phyloP scores from a whole-genome alignment of 1,140 invertebrate genomes.

The Bactericera cockerelli region DNA sequence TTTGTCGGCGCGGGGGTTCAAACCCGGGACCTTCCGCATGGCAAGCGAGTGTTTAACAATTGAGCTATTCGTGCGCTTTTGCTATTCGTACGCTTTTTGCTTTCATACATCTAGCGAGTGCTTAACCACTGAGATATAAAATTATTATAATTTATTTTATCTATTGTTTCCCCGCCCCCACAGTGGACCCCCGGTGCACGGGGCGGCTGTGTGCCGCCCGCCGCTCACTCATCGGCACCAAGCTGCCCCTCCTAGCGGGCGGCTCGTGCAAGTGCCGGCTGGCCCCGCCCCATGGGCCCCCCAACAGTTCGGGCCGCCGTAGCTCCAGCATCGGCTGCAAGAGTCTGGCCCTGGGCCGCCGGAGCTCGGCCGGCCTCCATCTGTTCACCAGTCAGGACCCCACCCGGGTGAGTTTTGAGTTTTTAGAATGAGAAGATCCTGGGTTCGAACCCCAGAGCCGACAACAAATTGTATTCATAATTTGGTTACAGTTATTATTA shows the following conservation, averaged over 20 bases:
- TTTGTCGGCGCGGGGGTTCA: no score
- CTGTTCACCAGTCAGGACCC: constrained; percentile 14
- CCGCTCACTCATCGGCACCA: not conserved
- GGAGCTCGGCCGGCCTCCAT: constrained; percentile 12
- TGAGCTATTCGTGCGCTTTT: no score
- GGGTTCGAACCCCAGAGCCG: no score
- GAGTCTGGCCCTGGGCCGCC: constrained; percentile 10
- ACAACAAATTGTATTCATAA: no score
- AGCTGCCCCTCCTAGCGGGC: not conserved
- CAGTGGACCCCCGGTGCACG: not conserved
- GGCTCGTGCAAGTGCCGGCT: not conserved
- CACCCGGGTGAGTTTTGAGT: constrained; percentile 9
- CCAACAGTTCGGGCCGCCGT: constrained; percentile 14
- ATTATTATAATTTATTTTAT: no score
- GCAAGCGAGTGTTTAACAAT: no score
- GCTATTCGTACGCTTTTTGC: no score
- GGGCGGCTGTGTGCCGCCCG: not conserved
- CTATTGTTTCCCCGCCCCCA: no score
- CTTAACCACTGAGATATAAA: no score
- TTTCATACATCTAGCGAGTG: no score
- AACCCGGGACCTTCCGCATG: no score
- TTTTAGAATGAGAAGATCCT: not conserved
- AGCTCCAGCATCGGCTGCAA: constrained; percentile 13
- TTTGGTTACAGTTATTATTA: no score
- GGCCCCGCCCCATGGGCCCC: not conserved